Base-by-base conservation (phyloP, 2,888 invertebrate genomes). In the Orthonevra nobilis region DNA sequence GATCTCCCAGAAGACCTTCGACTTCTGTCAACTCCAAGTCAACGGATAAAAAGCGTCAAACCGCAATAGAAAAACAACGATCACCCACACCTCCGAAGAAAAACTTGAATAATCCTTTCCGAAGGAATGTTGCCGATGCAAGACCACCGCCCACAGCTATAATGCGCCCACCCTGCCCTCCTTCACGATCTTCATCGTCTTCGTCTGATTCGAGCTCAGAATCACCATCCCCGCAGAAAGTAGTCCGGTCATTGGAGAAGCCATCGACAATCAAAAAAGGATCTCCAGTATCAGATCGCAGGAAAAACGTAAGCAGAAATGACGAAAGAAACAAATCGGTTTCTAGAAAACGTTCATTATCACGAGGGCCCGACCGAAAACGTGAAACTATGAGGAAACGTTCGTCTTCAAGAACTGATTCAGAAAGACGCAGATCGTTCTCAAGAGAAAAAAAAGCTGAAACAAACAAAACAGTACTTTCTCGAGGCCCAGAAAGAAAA, bases 171-270 rank as follows among this genome's bases (percentile, higher is more conserved):
- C 52, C 70, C 10, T 61, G 52, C 5, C 66, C 72, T 26, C 40
- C 30, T 4, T 52, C 34, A 9, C 54, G 52, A n/a, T 66, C 68
- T 5, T 34, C 64, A 3, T 74, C 75, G 3, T 81, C 81, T 4
- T 72, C 54, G 5, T 74, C 79, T 3, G 32, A 44, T n/a, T 79
- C 81, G 5, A 83, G 82, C 32, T 83, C 82, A 4, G 38, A 23
- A 26, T 83, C 90, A 85, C 72, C 87, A 82, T 75, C 89, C 84
- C 75, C 89, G 86, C 56, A 64, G 60, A 64, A 42, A 26, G 10
- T 30, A 30, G 4, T 60, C 7, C 63, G 44, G 34, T 40, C 72
- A 44, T 69, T 82, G 42, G 83, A 81, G 32, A 82, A 82, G 20
- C 2, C 46, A 5, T 3, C 10, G 12, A 15, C 46, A 0, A 6